Percentiles rank a stretch among this genome's conserved stretches.
Evolutionary conservation across 2,113 vertebrate species (phyloP).

Genomic region (Corythornis cristatus): DNA sequence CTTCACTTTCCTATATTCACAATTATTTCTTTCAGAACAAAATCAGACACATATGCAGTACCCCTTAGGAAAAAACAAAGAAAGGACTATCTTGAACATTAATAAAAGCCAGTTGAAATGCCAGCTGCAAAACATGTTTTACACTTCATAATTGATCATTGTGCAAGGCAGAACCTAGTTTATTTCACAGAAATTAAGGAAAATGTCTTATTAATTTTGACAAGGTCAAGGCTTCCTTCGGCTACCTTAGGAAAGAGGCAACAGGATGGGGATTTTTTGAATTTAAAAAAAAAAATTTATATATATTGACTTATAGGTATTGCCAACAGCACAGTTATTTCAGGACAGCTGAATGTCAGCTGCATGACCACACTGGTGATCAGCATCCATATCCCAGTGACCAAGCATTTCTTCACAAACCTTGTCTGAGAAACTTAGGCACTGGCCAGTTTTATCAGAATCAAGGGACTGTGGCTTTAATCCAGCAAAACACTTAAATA

Average conservation of each 20-base stretch:
- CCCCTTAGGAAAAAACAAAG: not conserved
- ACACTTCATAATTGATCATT: not conserved
- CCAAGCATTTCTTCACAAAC: not conserved
- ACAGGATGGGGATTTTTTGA: not conserved
- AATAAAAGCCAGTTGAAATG: slow-evolving; percentile 35
- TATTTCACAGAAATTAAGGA: not conserved
- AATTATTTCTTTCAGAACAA: slow-evolving; percentile 13
- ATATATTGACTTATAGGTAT: not conserved
- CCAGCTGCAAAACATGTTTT: not conserved
- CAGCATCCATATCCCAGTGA: not conserved
- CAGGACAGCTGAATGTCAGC: not conserved
- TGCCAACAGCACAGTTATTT: slow-evolving; percentile 3
- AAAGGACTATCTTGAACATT: not conserved
- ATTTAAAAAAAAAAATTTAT: too few relatives aligned
- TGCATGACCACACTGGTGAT: not conserved
- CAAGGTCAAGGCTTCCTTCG: not conserved
- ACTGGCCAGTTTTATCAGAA: slow-evolving; percentile 2
- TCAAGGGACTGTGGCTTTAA: slow-evolving; percentile 36
- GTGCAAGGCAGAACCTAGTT: not conserved
- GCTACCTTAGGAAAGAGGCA: not conserved
- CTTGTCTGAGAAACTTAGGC: not conserved
- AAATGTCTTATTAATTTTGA: not conserved
- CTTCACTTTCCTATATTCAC: not conserved
- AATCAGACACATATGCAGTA: not conserved
- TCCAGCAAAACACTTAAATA: slow-evolving; percentile 60